Evolutionary conservation across 1,140 invertebrate genomes (phyloP).

Genomic region (Acromyrmex charruanus): DNA sequence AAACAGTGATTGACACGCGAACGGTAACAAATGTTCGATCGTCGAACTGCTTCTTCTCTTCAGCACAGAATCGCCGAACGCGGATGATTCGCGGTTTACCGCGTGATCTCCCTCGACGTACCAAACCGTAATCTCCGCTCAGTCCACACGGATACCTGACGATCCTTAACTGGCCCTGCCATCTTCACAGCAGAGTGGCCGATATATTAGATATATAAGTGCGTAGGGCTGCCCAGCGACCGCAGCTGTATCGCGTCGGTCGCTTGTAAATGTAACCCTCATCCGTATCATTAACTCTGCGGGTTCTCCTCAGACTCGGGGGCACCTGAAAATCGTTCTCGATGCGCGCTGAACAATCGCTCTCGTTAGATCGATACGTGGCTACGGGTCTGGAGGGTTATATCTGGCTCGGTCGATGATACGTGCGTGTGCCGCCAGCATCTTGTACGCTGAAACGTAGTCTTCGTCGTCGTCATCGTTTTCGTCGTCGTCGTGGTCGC

Average conservation of each 20-base stretch:
- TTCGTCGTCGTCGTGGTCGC: neutral
- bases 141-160: constrained; percentile 24
- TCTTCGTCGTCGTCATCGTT: constrained; percentile 27
- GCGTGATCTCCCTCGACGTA: neutral
- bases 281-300: constrained; percentile 53
- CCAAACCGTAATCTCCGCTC: constrained; percentile 4
- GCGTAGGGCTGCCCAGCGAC: neutral
- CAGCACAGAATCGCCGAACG: neutral
- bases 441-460: neutral
- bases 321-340: constrained; percentile 72
- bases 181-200: constrained; percentile 65
- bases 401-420: constrained; percentile 64
- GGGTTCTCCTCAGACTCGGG: constrained; percentile 17
- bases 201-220: constrained; percentile 35
- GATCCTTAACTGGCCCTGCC: constrained; percentile 58
- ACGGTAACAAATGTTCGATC: neutral
- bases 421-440: constrained; percentile 70
- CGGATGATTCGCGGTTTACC: constrained; percentile 18
- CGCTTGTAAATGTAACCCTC: constrained; percentile 39
- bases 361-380: constrained; percentile 76
- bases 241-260: constrained; percentile 47
- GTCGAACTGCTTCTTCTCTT: neutral
- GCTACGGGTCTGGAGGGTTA: constrained; percentile 45
- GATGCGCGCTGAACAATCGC: constrained; percentile 75
- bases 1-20: constrained; percentile 50